Evolutionary conservation across 2,888 invertebrate genomes (phyloP), one percentile per base, ranked within the genome.

Genomic region (Cephus nigrinus): DNA sequence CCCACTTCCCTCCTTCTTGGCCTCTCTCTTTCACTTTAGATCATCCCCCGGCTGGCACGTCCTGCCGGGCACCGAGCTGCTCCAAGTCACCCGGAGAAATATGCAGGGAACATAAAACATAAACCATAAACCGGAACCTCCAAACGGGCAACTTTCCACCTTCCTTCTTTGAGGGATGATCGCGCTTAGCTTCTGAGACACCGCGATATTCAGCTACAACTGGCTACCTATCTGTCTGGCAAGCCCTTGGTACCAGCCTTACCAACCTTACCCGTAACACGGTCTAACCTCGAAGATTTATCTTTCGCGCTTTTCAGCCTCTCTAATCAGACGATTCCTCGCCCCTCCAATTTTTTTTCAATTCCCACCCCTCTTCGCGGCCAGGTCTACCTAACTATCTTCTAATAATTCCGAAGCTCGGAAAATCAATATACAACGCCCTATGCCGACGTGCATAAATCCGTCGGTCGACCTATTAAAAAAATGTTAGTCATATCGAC

Each of bases 41-140:
- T 77, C 69, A 75, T 34, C 32, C 74, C 36, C 31, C 23, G 12
- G 12, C 79, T 69, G 78, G 75, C 75, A 11, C 55, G 35, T 79
- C 12, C 76, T 40, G 33, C 73, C 74, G 68, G 78, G 55, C 32
- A 68, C 55, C 32, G 68, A 75, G 68, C 35, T 72, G 75, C 81
- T 55, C 55, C 5, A 23, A 55, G 55, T 55, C 55, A 55, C 15
- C 55, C 55, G 9, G 23, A 55, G 78, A 80, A 81, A 78, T 82
- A 84, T 84, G 68, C 74, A 72, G 33, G 32, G 36, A 73, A 35
- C 73, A 74, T 75, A 75, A 75, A 75, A 40, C 31, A 74, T 55
- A 32, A 55, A 55, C 15, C 74, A 36, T 31, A 74, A 74, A 36
- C 68, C 33, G 75, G 68, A n/a, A 40, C 69, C 55, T 31, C 68